Base-by-base conservation (phyloP, 30 jellyfish, hydroid and myxozoan genomes). In the Sanderia malayensis region DNA sequence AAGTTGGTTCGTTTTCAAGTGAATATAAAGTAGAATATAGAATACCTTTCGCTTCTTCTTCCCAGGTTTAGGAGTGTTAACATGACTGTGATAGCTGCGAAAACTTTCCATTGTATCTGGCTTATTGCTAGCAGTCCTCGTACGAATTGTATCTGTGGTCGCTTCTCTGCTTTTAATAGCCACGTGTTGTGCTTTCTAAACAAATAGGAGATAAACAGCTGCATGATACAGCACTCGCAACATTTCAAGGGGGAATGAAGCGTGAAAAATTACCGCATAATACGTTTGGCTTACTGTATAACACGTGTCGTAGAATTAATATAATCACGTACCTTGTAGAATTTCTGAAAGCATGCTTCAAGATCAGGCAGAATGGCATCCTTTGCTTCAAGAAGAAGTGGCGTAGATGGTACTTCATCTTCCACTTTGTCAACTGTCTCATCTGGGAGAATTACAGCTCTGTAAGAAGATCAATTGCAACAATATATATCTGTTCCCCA, bases 101-200 rank as follows among this genome's bases (percentile, higher is more conserved):
- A 78, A 78, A 27, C 89, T 78, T 53, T 78, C 89, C 89, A 78
- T 66, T 24, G 89, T 78, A 41, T 78, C 89, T 0, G 89, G 89
- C 28, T 78, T 78, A 34, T 78, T 78, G 8, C 46, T 57, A 11
- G 64, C 89, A 19, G 81, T 22, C 44, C 82, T 65, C 33, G 70
- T 46, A 11, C 72, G 53, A 23, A 27, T 18, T 11, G 70, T 9
- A 30, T 71, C 83, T 4, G 19, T 33, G 23, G 89, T 60, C 4
- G 74, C 78, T 49, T 49, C 64, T 19, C 64, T 49, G 24, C 64
- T 49, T 49, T 49, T 49, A 4, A 49, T 49, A 7, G 64, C 64
- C 8, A 19, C 64, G 18, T 19, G 64, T 4, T 18, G 67, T 9
- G 61, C 19, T 32, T 41, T 0, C n/a, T n/a, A n/a, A n/a, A n/a